phyloP scores from a whole-genome alignment of 1,140 invertebrate genomes.

The Chymomyza costata region DNA sequence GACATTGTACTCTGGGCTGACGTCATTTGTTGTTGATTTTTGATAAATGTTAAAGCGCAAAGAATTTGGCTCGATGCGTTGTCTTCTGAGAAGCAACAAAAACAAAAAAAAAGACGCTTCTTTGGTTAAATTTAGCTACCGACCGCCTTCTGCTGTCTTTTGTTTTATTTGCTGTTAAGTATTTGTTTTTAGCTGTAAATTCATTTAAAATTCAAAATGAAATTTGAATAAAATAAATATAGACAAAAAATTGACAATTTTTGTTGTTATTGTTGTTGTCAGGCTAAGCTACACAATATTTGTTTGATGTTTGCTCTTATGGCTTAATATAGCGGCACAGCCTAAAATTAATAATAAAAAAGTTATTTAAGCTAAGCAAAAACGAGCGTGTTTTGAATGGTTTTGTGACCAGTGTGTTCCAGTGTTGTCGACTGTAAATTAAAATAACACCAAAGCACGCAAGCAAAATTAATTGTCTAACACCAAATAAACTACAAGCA shows the following conservation, averaged over 20 bases:
- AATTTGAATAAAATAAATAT: conserved; percentile 11
- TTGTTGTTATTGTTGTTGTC: neutral
- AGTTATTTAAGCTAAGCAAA: conserved; percentile 19
- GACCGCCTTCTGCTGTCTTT: conserved; percentile 22
- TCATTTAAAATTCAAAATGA: conserved; percentile 12
- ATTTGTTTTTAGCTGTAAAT: conserved; percentile 50
- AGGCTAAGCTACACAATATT: conserved; percentile 1
- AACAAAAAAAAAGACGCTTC: conserved; percentile 17
- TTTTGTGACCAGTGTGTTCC: too few species aligned
- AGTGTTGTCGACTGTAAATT: conserved; percentile 72
- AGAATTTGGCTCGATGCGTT: conserved; percentile 21
- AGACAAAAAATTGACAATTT: conserved; percentile 17
- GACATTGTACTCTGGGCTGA: conserved; percentile 20
- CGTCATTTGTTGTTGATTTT: conserved; percentile 61
- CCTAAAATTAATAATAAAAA: conserved; percentile 36
- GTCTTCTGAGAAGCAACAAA: conserved; percentile 27
- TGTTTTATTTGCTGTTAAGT: conserved; percentile 15
- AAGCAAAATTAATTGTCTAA: conserved; percentile 75
- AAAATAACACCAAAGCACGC: conserved; percentile 70
- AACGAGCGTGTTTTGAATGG: conserved; percentile 41
- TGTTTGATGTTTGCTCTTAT: conserved; percentile 38
- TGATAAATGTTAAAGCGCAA: conserved; percentile 49
- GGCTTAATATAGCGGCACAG: conserved; percentile 40
- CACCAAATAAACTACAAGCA: conserved; percentile 69
- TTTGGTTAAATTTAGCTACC: conserved; percentile 37